Base-by-base conservation (phyloP, 1,140 invertebrate genomes). In the Leguminivora glycinivorella region DNA sequence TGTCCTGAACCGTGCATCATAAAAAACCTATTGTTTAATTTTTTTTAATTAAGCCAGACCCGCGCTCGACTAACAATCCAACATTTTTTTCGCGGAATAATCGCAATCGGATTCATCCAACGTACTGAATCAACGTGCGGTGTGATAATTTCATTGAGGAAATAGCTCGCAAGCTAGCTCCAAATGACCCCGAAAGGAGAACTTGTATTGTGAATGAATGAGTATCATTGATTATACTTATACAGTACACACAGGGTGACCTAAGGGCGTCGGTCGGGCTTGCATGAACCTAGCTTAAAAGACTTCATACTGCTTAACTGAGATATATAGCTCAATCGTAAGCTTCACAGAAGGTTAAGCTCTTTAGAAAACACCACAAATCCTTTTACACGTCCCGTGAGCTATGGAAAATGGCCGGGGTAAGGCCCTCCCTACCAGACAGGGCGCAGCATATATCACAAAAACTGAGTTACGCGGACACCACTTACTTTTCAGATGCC, bases 401-500 rank as follows among this genome's bases (percentile, higher is more conserved):
- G 79, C 81, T 82, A 77, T 76, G 80, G 75, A 90, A 92, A 89
- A 92, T 92, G 88, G 89, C 89, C 87, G 89, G 87, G 84, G 80
- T 82, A 82, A 83, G 84, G 84, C 85, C 88, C 88, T 90, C 83
- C 87, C 88, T 91, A 84, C 72, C 75, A 75, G 73, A 75, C 77
- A 87, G 84, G 86, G 83, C 88, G 84, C 86, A 86, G 81, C 80
- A 81, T 68, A 70, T 78, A 72, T 34, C 71, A 75, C 74, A 77
- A 78, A 79, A 87, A 81, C 75, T 87, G 78, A 83, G 78, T 81
- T 77, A 78, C 60, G 75, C 43, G 72, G 74, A 73, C 75, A 69
- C 67, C 68, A 94, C 94, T 95, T 92, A 95, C 94, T 94, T 94
- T 93, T 95, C 94, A 95, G 93, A 94, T 93, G 93, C 93, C 93